phyloP scores from a whole-genome alignment of 2,888 invertebrate species.

The Venusia cambrica region DNA sequence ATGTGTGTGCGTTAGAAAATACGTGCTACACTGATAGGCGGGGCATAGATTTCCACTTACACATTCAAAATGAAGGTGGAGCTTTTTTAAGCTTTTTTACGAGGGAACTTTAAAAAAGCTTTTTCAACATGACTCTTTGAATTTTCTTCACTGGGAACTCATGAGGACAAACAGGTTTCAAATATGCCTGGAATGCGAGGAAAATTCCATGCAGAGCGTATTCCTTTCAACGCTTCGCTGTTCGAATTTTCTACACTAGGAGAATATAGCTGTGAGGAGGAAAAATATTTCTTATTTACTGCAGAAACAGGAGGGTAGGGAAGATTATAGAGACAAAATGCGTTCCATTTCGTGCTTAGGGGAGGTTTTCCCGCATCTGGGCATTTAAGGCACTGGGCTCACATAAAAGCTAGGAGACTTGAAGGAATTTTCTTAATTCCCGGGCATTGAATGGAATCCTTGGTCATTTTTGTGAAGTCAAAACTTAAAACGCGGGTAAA shows the following conservation, averaged over 20 bases:
- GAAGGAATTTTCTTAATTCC: slow-evolving; percentile 45
- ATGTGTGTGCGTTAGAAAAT: slow-evolving; percentile 28
- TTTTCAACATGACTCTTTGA: slow-evolving; percentile 72
- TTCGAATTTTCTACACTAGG: slow-evolving; percentile 21
- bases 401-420: slow-evolving; percentile 40
- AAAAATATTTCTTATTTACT: slow-evolving; percentile 5
- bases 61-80: slow-evolving; percentile 31
- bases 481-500: no score
- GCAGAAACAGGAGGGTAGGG: slow-evolving; percentile 7
- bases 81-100: slow-evolving; percentile 58
- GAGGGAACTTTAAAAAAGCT: slow-evolving; percentile 66
- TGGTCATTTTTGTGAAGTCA: no score
- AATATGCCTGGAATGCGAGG: slow-evolving; percentile 58
- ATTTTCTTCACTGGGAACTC: slow-evolving; percentile 67
- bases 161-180: slow-evolving; percentile 45
- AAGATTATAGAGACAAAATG: slow-evolving; percentile 29
- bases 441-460: slow-evolving; percentile 2
- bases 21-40: slow-evolving; percentile 34
- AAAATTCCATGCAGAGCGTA: slow-evolving; percentile 31
- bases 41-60: slow-evolving; percentile 34
- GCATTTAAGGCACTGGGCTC: slow-evolving; percentile 70
- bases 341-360: slow-evolving; percentile 52
- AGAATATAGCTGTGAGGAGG: slow-evolving; percentile 2
- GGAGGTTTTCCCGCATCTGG: slow-evolving; percentile 78
- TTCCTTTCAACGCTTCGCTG: slow-evolving; percentile 13